Evolutionary conservation across 2,888 invertebrate genomes (phyloP).

Genomic region (Patella pellucida): DNA sequence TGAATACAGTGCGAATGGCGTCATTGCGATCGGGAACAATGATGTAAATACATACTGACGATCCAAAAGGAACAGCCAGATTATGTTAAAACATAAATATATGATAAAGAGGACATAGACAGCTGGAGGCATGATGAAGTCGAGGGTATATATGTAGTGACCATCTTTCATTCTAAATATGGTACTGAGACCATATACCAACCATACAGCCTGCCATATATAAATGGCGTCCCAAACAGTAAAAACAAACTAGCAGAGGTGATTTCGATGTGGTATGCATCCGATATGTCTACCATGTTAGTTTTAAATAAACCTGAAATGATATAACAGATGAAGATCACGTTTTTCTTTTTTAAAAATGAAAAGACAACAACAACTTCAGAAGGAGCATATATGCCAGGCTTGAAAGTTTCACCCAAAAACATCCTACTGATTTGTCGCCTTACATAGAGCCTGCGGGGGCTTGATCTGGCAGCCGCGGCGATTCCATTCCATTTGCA

Average conservation of each 20-base stretch:
- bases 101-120: neutral
- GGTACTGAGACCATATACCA: neutral
- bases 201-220: neutral
- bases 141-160: neutral
- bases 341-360: no score
- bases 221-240: neutral
- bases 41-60: constrained; percentile 45
- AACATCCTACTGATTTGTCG: no score
- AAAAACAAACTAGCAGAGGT: neutral
- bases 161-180: neutral
- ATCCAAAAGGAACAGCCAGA: constrained; percentile 63
- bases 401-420: no score
- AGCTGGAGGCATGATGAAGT: neutral
- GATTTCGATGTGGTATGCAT: neutral
- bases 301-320: neutral
- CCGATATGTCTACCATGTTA: neutral
- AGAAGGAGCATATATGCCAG: no score
- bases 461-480: no score
- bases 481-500: no score
- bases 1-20: constrained; percentile 49
- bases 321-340: neutral
- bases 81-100: constrained; percentile 39
- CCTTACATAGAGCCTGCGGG: no score
- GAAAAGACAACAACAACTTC: no score
- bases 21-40: constrained; percentile 40